These are phyloP conservation scores for Blastobasis adustella DNA, from an alignment of 2,888 invertebrate species.

Conservation along the genomic window DNA sequence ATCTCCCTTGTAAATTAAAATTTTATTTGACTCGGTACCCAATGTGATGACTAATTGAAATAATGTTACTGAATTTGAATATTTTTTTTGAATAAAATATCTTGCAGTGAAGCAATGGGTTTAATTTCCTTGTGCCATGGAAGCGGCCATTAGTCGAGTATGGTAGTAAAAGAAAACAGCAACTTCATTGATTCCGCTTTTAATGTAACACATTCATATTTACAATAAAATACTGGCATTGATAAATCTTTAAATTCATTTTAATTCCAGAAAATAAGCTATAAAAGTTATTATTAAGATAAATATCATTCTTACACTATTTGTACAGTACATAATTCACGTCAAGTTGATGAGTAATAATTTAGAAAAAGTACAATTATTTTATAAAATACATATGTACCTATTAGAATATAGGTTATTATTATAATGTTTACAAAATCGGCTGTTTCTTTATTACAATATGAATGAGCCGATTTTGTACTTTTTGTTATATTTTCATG, in stretches of 20 bases:
- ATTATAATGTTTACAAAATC: not conserved
- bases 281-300: slow-evolving; percentile 28
- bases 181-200: slow-evolving; percentile 54
- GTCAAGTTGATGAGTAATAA: not conserved
- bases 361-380: not conserved
- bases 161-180: not conserved
- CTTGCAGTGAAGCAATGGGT: slow-evolving; percentile 28
- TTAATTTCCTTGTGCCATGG: slow-evolving; percentile 17
- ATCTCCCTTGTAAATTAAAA: slow-evolving; percentile 43
- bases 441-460: not conserved
- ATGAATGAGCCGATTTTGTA: not conserved
- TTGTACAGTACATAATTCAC: slow-evolving; percentile 35
- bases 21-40: slow-evolving; percentile 43
- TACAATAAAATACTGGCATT: slow-evolving; percentile 73
- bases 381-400: not conserved
- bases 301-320: slow-evolving; percentile 29
- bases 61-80: slow-evolving; percentile 54
- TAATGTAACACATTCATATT: slow-evolving; percentile 69
- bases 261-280: slow-evolving; percentile 11
- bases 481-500: not conserved
- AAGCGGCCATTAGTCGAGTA: not conserved
- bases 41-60: slow-evolving; percentile 47
- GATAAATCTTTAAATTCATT: slow-evolving; percentile 42
- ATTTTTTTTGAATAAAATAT: slow-evolving; percentile 68
- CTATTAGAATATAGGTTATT: not conserved